Base-by-base conservation (phyloP, 2,113 vertebrate species). In the Hemicordylus capensis region DNA sequence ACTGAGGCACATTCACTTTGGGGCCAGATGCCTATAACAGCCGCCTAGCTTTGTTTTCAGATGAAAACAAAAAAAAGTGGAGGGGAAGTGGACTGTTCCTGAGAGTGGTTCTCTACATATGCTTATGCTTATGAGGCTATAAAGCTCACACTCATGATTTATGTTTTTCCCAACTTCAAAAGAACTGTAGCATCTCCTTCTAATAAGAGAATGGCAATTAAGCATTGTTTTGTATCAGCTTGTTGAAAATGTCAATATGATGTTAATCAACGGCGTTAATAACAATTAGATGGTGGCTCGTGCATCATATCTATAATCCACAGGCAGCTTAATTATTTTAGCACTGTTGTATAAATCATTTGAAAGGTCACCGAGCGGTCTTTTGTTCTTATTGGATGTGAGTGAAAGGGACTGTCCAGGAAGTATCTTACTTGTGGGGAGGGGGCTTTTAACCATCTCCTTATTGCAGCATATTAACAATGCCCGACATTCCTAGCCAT, bases 271-370 rank as follows among this genome's bases (percentile, higher is more conserved):
- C 89, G 80, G 24, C 84, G 7, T 14, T n/a, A 88, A 22, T 7
- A 80, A 70, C 69, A 51, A 84, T 87, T 88, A 90, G 76, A 81
- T 84, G 87, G 54, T 67, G 67, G 9, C 31, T 76, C 58, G 81
- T 39, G 24, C 58, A 44, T 75, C 61, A 69, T 81, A 83, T 44
- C 8, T 80, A 1, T 28, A 85, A 42, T 6, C 4, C 15, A 92
- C n/a, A 46, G 63, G 44, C 59, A 54, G 7, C 34, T 67, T 34
- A 34, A 48, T 54, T n/a, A 56, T 81, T 83, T 86, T 54, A 88
- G 72, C 63, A 87, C 37, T 67, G 56, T 10, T 76, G 42, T 15
- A 44, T 0, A 76, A 72, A 24, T 83, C 66, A 86, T 89, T 86
- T 54, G 76, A 39, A 67, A 80, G 54, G 2, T 56, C 83, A 12